Conservation (phyloP, 2,113 vertebrate species). For the Anoura caudifer region DNA sequence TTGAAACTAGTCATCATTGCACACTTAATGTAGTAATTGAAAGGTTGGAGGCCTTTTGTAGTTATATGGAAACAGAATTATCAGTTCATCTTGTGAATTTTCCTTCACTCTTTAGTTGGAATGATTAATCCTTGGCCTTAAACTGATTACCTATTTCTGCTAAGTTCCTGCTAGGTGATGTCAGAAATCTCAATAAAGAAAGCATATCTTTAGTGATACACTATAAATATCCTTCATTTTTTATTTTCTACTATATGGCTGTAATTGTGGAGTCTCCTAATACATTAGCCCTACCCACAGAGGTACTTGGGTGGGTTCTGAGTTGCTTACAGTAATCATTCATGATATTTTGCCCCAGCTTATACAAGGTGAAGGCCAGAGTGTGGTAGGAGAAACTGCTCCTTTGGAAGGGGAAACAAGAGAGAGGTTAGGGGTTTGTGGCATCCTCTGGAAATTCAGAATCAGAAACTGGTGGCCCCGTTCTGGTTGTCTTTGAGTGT, state of each 20-base stretch:
- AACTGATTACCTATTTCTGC: not conserved
- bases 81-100: constrained; percentile 9
- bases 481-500: not conserved
- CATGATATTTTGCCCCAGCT: not conserved
- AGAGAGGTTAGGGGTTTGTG: not conserved
- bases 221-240: not conserved
- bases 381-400: not conserved
- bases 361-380: not conserved
- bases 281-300: not conserved
- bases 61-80: not conserved
- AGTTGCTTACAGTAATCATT: not conserved
- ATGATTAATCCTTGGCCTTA: constrained; percentile 2
- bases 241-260: not conserved
- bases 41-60: constrained; percentile 9
- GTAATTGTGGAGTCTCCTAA: not conserved
- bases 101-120: not conserved
- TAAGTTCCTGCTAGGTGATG: constrained; percentile 7
- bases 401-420: not conserved
- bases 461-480: not conserved
- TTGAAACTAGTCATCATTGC: constrained; percentile 5
- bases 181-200: not conserved
- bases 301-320: not conserved
- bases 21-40: not conserved
- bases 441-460: not conserved
- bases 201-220: not conserved